These are phyloP conservation scores for Chaenocephalus aceratus DNA, from an alignment of 2,113 vertebrate genomes.

Conservation along the genomic window DNA sequence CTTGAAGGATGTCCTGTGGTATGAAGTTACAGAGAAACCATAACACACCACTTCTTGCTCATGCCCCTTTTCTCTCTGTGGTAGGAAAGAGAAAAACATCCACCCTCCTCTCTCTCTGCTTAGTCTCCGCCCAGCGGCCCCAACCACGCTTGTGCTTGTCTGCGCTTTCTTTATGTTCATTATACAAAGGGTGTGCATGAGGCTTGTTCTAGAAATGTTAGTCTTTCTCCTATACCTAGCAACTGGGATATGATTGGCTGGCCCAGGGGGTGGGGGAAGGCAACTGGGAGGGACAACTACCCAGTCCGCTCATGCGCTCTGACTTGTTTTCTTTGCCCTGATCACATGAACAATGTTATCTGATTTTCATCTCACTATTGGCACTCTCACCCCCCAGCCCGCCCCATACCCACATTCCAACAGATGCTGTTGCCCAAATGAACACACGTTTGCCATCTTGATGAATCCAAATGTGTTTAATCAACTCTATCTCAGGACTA, in stretches of 20 bases:
- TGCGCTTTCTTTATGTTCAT: slow-evolving; percentile 71
- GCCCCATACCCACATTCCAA: slow-evolving; percentile 33
- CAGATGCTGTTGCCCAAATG: slow-evolving; percentile 44
- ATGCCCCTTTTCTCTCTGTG: slow-evolving; percentile 43
- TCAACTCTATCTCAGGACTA: not conserved
- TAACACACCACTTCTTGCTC: slow-evolving; percentile 20
- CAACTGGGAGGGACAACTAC: slow-evolving; percentile 44
- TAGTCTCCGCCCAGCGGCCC: slow-evolving; percentile 55
- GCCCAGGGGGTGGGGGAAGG: slow-evolving; percentile 60
- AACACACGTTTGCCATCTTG: not conserved
- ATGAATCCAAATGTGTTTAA: not conserved
- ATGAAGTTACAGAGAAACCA: slow-evolving; percentile 40
- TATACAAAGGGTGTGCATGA: slow-evolving; percentile 68
- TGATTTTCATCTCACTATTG: slow-evolving; percentile 57
- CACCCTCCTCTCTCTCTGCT: slow-evolving; percentile 27
- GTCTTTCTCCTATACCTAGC: slow-evolving; percentile 72
- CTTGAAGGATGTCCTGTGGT: slow-evolving; percentile 15
- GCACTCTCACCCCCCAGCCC: slow-evolving; percentile 6
- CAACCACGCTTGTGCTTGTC: slow-evolving; percentile 50
- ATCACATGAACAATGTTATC: slow-evolving; percentile 75
- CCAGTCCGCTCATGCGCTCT: slow-evolving; percentile 64
- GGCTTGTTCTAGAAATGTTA: slow-evolving; percentile 69
- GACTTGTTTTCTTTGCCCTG: slow-evolving; percentile 73
- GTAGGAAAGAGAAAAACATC: slow-evolving; percentile 31
- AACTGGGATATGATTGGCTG: slow-evolving; percentile 84